Conservation (phyloP, 2,797 vertebrate species). For the Graptemys geographica region DNA sequence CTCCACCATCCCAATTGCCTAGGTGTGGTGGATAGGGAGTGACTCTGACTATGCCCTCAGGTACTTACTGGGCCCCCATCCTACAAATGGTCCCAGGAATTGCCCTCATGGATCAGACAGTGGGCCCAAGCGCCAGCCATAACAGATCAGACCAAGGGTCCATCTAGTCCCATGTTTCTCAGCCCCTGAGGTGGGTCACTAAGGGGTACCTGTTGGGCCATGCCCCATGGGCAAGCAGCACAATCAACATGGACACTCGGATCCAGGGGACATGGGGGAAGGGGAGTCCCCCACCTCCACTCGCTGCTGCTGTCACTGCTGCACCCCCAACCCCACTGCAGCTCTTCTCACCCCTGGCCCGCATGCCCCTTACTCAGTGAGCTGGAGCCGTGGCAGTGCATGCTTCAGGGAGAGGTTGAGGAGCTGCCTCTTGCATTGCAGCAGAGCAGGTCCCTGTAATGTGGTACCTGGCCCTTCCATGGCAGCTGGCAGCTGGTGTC, state of each 20-base stretch:
- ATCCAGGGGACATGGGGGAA: neutral
- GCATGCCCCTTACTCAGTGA: neutral
- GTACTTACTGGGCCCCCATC: neutral
- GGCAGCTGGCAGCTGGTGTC: neutral
- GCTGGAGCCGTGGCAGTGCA: no score
- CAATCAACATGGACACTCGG: neutral
- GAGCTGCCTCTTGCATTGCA: no score
- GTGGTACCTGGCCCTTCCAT: constrained; percentile 63
- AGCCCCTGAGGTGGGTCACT: neutral
- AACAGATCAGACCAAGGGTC: neutral
- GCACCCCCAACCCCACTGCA: accelerated
- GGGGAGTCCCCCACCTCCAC: neutral
- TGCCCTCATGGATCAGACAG: neutral
- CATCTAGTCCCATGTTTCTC: neutral
- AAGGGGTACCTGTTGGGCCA: neutral
- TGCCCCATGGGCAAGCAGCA: neutral
- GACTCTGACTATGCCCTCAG: no score
- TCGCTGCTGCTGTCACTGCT: no score
- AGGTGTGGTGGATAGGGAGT: neutral
- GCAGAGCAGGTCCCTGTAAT: neutral
- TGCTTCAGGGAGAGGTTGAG: no score
- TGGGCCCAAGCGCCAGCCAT: neutral
- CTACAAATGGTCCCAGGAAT: neutral
- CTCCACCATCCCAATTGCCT: neutral
- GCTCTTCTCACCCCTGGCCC: neutral